Conservation (phyloP, 1,140 invertebrate species). For the Antheraea pernyi region DNA sequence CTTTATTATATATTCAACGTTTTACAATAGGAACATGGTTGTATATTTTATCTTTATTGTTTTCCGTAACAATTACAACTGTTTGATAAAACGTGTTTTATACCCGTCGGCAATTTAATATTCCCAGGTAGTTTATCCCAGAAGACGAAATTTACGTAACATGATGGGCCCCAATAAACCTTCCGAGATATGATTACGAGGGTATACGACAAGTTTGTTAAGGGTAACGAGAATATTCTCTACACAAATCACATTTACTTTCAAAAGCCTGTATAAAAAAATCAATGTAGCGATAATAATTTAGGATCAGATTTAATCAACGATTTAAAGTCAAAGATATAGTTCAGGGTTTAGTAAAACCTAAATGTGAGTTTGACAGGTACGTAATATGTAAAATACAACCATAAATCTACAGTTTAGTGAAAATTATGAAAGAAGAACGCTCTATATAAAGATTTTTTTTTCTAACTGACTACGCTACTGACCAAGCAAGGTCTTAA, state of each 20-base stretch:
- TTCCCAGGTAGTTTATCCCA: neutral
- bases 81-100: conserved; percentile 3
- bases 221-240: conserved; percentile 8
- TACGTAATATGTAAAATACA: too few species aligned
- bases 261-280: neutral
- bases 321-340: neutral
- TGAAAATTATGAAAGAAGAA: too few species aligned
- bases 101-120: neutral
- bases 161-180: conserved; percentile 4
- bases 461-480: too few species aligned
- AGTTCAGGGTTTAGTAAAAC: too few species aligned
- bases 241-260: neutral
- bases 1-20: too few species aligned
- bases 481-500: too few species aligned
- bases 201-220: neutral
- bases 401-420: too few species aligned
- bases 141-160: conserved; percentile 4
- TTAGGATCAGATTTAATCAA: neutral
- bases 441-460: too few species aligned
- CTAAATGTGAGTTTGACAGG: too few species aligned
- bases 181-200: conserved; percentile 6
- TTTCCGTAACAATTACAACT: neutral
- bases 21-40: neutral
- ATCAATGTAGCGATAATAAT: neutral
- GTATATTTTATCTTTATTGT: neutral